phyloP scores from a whole-genome alignment of 2,888 invertebrate genomes.

The Bibio marci region DNA sequence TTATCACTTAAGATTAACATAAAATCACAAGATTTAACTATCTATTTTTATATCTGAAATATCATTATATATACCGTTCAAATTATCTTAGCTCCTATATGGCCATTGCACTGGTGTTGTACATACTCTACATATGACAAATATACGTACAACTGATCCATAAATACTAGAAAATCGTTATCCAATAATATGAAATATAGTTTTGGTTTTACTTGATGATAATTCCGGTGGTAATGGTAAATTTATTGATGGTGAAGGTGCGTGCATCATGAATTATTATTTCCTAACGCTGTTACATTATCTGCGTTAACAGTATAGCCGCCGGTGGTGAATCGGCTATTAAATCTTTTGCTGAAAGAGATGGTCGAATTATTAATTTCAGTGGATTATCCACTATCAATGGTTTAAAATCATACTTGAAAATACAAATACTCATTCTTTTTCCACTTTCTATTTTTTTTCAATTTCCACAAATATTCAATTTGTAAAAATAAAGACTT shows the following conservation, averaged over 20 bases:
- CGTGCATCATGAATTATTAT: conserved; percentile 69
- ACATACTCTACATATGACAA: conserved; percentile 99
- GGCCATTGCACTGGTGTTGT: conserved; percentile 87
- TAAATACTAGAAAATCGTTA: conserved; percentile 90
- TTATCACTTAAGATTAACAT: neutral
- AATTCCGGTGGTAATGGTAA: conserved; percentile 62
- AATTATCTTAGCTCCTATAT: conserved; percentile 58
- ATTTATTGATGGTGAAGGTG: conserved; percentile 76
- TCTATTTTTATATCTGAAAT: too few species aligned
- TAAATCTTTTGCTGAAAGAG: conserved; percentile 58
- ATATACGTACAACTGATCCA: conserved; percentile 95
- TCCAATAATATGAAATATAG: conserved; percentile 72
- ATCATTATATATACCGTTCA: too few species aligned
- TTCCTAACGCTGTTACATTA: conserved; percentile 67
- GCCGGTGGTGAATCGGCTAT: conserved; percentile 56
- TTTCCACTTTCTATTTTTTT: too few species aligned
- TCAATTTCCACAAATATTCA: too few species aligned
- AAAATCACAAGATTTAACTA: too few species aligned
- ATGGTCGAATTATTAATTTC: conserved; percentile 67
- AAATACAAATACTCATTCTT: too few species aligned
- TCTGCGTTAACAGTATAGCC: conserved; percentile 84
- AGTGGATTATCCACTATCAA: conserved; percentile 77
- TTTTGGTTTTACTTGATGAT: conserved; percentile 55
- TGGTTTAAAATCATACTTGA: too few species aligned
- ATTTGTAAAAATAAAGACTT: too few species aligned